Evolutionary conservation across 2,113 vertebrate species (phyloP).

Genomic region (Takifugu flavidus): DNA sequence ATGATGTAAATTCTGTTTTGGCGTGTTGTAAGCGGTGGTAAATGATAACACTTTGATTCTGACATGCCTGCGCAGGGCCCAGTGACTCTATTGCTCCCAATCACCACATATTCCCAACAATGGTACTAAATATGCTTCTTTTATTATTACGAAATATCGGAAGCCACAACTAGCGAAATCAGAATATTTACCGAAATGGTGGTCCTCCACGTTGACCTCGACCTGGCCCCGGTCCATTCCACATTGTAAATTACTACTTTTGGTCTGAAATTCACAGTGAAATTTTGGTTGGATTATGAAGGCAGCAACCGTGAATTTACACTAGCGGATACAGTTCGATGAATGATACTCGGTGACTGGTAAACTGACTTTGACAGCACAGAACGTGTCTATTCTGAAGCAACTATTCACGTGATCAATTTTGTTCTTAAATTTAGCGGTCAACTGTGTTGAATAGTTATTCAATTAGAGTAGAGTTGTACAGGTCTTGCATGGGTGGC

Average conservation of each 20-base stretch:
- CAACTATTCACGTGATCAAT: neutral
- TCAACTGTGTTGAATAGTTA: constrained; percentile 10
- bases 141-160: neutral
- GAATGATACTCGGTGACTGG: neutral
- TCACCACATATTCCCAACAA: too few relatives aligned
- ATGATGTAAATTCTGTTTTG: too few relatives aligned
- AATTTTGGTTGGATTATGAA: neutral
- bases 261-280: neutral
- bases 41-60: too few relatives aligned
- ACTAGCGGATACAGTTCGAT: too few relatives aligned
- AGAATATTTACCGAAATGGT: constrained; percentile 83
- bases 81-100: too few relatives aligned
- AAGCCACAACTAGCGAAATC: too few relatives aligned
- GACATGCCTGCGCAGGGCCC: too few relatives aligned
- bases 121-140: neutral
- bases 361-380: neutral
- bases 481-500: neutral
- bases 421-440: neutral
- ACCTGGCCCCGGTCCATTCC: constrained; percentile 87
- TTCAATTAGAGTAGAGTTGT: too few relatives aligned
- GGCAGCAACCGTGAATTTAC: neutral
- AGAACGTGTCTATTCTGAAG: neutral
- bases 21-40: too few relatives aligned
- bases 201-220: constrained; percentile 84
- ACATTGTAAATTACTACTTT: constrained; percentile 74